Base-by-base conservation (phyloP, 2,113 vertebrate genomes). In the Anser brachyrhynchus region DNA sequence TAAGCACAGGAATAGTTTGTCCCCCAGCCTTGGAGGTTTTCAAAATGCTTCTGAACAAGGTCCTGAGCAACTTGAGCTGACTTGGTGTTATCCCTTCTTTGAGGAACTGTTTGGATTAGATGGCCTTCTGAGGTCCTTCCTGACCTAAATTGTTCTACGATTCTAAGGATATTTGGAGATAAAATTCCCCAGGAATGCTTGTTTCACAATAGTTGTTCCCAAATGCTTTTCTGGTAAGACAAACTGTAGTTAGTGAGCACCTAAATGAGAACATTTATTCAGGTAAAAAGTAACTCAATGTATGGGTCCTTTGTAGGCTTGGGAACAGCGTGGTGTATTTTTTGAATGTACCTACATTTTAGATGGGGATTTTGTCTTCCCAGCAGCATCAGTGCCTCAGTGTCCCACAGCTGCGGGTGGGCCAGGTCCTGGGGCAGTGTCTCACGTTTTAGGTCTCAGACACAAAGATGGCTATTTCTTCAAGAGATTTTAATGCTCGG, bases 361-460 rank as follows among this genome's bases (percentile, higher is more conserved):
- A 44, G n/a, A 39, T 3, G 37, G 11, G 8, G 25, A 19, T 39
- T 6, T 66, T 9, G 16, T 54, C 19, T 28, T 59, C 33, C 20
- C 44, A 62, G 44, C 5, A 61, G 12, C 13, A 10, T 4, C 64
- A 29, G 25, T 10, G 15, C 52, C 55, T n/a, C 19, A 6, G 19
- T 9, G 41, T 28, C 58, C 37, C n/a, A 44, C 31, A 51, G n/a
- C 13, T 16, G 22, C 41, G 29, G 23, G 6, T 52, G 57, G 31
- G 44, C 25, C 35, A n/a, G 22, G 6, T 28, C 61, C 59, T 67
- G 64, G 46, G 22, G 14, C 58, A 3, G 1, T 17, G 2, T 0
- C 25, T 49, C 6, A 46, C 15, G 84, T 33, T 21, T 26, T 4
- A 19, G 49, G 8, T 44, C 22, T 91, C 64, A 54, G 59, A 39